A percentile compares a stretch with the other conserved stretches of the same genome.
Evolutionary conservation across 2,797 vertebrate genomes (phyloP).

Genomic region (Anguilla pacifica): DNA sequence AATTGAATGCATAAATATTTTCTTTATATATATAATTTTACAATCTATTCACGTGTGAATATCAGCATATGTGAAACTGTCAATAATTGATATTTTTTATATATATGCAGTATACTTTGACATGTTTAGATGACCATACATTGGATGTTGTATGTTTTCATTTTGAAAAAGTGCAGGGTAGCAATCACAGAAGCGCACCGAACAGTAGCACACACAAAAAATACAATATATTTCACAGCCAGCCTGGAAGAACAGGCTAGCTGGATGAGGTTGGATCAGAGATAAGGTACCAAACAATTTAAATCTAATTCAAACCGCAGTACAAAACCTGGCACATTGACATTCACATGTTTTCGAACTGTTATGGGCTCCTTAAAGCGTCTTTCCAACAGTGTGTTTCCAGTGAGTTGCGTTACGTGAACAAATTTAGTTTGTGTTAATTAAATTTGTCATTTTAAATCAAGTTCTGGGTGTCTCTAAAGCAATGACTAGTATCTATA

Average conservation of each 20-base stretch:
- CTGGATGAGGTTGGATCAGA: background rate
- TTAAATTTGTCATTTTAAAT: background rate
- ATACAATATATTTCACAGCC: background rate
- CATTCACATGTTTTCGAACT: background rate
- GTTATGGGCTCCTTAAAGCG: background rate
- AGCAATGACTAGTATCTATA: background rate
- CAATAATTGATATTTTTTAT: background rate
- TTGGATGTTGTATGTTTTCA: background rate
- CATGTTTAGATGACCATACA: background rate
- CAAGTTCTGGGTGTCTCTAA: background rate
- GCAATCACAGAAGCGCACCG: background rate
- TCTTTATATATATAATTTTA: background rate
- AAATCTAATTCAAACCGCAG: background rate
- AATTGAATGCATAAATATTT: constrained; percentile 11
- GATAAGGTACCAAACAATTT: background rate
- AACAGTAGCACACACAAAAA: background rate
- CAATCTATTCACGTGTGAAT: constrained; percentile 22
- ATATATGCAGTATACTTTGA: constrained; percentile 4
- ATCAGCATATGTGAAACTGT: background rate
- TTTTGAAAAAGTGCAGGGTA: background rate
- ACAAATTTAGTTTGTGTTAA: background rate
- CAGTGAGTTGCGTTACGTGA: background rate
- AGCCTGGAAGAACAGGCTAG: background rate
- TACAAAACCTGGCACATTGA: constrained; percentile 1
- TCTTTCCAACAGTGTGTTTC: background rate